Percentiles rank a stretch among this genome's conserved stretches.
Evolutionary conservation across 2,797 vertebrate genomes (phyloP).

Genomic region (Propithecus deckenii): DNA sequence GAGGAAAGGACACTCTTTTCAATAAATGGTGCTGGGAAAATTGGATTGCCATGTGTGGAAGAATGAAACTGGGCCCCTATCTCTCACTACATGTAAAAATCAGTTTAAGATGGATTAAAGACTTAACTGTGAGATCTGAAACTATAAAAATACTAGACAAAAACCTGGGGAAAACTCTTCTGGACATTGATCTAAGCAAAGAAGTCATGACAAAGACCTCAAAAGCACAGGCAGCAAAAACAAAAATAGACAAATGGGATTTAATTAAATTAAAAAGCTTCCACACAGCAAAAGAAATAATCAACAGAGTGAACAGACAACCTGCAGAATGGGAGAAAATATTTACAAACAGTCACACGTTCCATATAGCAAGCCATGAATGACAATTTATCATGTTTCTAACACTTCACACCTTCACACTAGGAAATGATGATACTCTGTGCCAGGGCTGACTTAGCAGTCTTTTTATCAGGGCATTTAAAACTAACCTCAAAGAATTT

Average conservation of each 20-base stretch:
- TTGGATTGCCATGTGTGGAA: not conserved
- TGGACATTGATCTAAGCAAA: not conserved
- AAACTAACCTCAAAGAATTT: not conserved
- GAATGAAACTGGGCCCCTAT: not conserved
- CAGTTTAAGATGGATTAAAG: not conserved
- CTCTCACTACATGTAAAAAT: not conserved
- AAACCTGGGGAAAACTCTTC: not conserved
- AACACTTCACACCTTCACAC: not conserved
- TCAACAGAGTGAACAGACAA: not conserved
- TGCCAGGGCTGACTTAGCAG: not conserved
- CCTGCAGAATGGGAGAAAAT: not conserved
- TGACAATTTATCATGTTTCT: not conserved
- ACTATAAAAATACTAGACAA: not conserved
- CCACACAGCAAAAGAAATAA: not conserved
- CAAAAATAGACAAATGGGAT: not conserved
- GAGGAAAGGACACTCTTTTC: not conserved
- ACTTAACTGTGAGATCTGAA: not conserved
- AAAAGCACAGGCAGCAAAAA: not conserved
- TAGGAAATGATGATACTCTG: not conserved
- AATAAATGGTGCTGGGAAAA: not conserved
- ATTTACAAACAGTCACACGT: not conserved
- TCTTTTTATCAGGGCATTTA: not conserved
- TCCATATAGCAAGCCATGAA: not conserved
- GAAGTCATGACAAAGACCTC: not conserved
- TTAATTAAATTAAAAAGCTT: not conserved